Base-by-base conservation (phyloP, 2,113 vertebrate genomes). In the Rallus limicola region DNA sequence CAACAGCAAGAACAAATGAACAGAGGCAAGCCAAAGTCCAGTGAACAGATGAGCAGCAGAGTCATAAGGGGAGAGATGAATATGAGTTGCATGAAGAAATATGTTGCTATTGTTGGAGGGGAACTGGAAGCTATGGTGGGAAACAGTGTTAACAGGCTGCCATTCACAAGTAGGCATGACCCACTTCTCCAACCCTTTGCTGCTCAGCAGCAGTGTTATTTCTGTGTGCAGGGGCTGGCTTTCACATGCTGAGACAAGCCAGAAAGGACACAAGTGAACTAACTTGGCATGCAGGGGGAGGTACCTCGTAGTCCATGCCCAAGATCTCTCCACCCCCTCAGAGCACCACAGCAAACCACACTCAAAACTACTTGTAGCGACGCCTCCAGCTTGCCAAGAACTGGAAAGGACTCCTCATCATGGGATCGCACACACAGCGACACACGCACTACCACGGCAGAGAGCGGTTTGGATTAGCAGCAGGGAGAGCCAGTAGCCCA, bases 381-480 rank as follows among this genome's bases (percentile, higher is more conserved):
- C 5, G 36, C 23, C 29, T 75, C 10, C 69, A 20, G 58, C 17
- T 74, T 26, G 13, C 48, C 72, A 38, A 72, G 53, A 58, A 10
- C 26, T 72, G 78, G 62, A 44, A 87, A 23, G 3, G 4, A 16
- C 33, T 59, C 17, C 16, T 68, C 14, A 6, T 5, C 0, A 1
- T 12, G 63, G 83, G n/a, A 11, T 68, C 34, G 5, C 31, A 31
- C 18, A 10, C 7, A 24, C 3, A 4, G 6, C 18, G 13, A 58
- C 42, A 16, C 1, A 4, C 21, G 5, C 0, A 2, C 44, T 63
- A 29, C 50, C 8, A 20, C n/a, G 13, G 10, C 0, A 3, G 59
- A 65, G 78, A 21, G 82, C 2, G 0, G 28, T 68, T 70, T 78
- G 82, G 68, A 59, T 63, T 21, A 64, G 72, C 80, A 42, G 88